These are phyloP conservation scores for Lophura nycthemera DNA, from an alignment of 2,113 vertebrate genomes.

Conservation along the genomic window DNA sequence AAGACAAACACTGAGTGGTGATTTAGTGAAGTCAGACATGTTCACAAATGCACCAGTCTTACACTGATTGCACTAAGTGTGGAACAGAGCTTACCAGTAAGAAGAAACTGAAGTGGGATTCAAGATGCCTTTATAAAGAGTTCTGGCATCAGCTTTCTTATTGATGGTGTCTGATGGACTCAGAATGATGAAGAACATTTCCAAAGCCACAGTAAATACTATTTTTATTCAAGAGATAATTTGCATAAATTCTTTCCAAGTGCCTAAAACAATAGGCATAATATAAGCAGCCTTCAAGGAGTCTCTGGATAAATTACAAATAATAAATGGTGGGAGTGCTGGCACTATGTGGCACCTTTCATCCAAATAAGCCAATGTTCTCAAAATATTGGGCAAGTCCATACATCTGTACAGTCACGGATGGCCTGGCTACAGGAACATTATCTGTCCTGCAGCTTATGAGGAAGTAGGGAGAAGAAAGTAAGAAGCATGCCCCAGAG, in stretches of 20 bases:
- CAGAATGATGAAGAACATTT: not conserved
- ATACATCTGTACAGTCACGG: not conserved
- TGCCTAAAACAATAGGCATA: conserved; percentile 29
- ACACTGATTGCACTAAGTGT: not conserved
- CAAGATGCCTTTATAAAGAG: not conserved
- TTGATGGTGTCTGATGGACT: not conserved
- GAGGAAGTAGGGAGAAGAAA: not conserved
- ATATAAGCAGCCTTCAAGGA: conserved; percentile 1
- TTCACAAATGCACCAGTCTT: not conserved
- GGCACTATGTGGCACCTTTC: not conserved
- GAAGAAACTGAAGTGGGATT: not conserved
- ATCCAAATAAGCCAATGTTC: conserved; percentile 16
- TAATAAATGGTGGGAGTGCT: not conserved
- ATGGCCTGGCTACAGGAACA: not conserved
- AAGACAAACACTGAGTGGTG: not conserved
- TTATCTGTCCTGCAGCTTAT: not conserved
- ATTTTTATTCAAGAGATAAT: conserved; percentile 19
- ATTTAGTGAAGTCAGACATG: not conserved
- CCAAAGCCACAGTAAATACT: not conserved
- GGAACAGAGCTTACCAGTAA: not conserved
- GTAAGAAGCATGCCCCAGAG: not conserved
- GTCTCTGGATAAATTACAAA: not conserved
- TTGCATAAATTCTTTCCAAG: not conserved
- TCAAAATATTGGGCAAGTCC: not conserved
- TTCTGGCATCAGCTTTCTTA: not conserved